A percentile compares a stretch with the other conserved stretches of the same genome.
Evolutionary conservation across 2,113 vertebrate genomes (phyloP).

Genomic region (Nanorana parkeri): DNA sequence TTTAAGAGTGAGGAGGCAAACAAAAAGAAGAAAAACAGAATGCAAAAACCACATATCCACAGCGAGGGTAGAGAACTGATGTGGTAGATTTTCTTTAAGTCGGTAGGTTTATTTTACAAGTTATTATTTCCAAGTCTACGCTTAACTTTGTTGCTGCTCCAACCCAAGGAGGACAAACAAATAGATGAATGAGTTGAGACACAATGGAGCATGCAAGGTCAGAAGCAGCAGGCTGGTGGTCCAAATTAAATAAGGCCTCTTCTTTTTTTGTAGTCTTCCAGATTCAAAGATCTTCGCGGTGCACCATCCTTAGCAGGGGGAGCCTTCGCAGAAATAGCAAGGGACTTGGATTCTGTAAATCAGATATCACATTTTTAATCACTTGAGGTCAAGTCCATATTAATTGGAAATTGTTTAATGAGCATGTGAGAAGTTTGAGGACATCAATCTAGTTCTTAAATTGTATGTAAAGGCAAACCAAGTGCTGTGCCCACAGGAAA

Average conservation of each 20-base stretch:
- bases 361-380: slow-evolving; percentile 50
- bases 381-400: too few relatives aligned
- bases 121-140: background rate
- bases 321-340: slow-evolving; percentile 94
- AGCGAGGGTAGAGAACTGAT: background rate
- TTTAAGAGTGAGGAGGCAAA: slow-evolving; percentile 61
- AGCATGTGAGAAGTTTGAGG: too few relatives aligned
- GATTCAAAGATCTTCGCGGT: slow-evolving; percentile 92
- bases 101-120: slow-evolving; percentile 34
- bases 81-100: background rate
- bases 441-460: too few relatives aligned
- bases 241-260: slow-evolving; percentile 91
- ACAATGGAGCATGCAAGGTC: slow-evolving; percentile 80
- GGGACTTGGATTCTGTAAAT: slow-evolving; percentile 90
- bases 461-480: too few relatives aligned
- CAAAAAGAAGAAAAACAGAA: too few relatives aligned
- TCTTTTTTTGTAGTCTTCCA: slow-evolving; percentile 99
- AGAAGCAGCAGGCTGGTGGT: slow-evolving; percentile 73
- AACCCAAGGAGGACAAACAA: slow-evolving; percentile 74
- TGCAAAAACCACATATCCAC: slow-evolving; percentile 62
- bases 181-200: slow-evolving; percentile 67
- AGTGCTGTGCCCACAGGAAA: too few relatives aligned
- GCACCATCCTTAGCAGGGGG: slow-evolving; percentile 96
- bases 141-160: slow-evolving; percentile 73
- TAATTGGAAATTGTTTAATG: too few relatives aligned